Percentiles rank a stretch among this genome's conserved stretches.
Conservation (phyloP, 2,797 vertebrate species). For the Hyperoplus lanceolatus region DNA sequence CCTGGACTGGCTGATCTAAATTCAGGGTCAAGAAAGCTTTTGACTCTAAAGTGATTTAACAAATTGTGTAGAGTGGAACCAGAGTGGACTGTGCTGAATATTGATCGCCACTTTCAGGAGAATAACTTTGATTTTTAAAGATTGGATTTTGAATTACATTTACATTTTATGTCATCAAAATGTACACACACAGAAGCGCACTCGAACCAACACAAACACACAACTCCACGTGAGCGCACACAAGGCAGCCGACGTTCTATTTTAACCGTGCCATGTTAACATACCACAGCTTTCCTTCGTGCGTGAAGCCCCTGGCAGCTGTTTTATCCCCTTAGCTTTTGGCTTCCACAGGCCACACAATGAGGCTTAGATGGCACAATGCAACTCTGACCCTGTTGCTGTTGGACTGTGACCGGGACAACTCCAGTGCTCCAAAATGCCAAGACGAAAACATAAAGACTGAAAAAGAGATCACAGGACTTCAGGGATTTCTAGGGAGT, state of each 20-base stretch:
- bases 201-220: slow-evolving; percentile 31
- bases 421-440: slow-evolving; percentile 44
- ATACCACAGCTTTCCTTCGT: slow-evolving; percentile 65
- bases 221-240: slow-evolving; percentile 15
- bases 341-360: slow-evolving; percentile 62
- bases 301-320: slow-evolving; percentile 75
- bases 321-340: slow-evolving; percentile 64
- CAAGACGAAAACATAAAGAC: slow-evolving; percentile 27
- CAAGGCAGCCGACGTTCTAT: slow-evolving; percentile 64
- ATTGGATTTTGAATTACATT: slow-evolving; percentile 41
- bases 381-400: slow-evolving; percentile 59
- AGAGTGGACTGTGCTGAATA: slow-evolving; percentile 42
- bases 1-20: slow-evolving; percentile 45
- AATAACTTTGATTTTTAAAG: slow-evolving; percentile 38
- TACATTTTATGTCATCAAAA: slow-evolving; percentile 34
- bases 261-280: slow-evolving; percentile 70
- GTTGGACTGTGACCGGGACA: slow-evolving; percentile 68
- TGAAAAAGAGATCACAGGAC: slow-evolving; percentile 22
- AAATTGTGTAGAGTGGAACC: slow-evolving; percentile 45
- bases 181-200: slow-evolving; percentile 11
- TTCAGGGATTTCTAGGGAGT: slow-evolving; percentile 43
- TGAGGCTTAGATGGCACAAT: slow-evolving; percentile 57
- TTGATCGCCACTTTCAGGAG: slow-evolving; percentile 28
- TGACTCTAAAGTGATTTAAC: slow-evolving; percentile 59
- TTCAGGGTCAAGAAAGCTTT: slow-evolving; percentile 60